Conservation (phyloP, 1,140 invertebrate genomes). For the silkworm (Bombyx mori) region DNA sequence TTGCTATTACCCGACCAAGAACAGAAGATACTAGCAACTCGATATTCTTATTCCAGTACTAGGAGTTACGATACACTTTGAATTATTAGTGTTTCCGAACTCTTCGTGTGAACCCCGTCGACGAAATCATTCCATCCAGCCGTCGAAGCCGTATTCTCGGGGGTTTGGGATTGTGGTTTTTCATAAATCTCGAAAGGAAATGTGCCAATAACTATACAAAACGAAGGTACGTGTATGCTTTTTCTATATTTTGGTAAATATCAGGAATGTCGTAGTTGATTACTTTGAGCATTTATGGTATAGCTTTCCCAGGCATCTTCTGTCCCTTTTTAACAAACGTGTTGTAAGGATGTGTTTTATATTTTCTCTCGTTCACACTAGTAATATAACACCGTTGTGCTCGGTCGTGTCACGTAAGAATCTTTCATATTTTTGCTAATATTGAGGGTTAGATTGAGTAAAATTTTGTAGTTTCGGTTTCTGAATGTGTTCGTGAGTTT, state of each 20-base stretch:
- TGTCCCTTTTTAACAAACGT: slow-evolving; percentile 54
- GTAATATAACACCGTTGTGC: slow-evolving; percentile 71
- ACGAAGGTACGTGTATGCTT: slow-evolving; percentile 53
- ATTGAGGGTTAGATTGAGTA: slow-evolving; percentile 40
- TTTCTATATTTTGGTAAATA: slow-evolving; percentile 24
- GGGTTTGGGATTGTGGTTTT: slow-evolving; percentile 67
- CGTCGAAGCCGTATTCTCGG: slow-evolving; percentile 67
- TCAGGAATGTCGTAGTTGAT: slow-evolving; percentile 38
- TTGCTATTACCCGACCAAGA: slow-evolving; percentile 51
- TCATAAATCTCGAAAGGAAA: slow-evolving; percentile 57
- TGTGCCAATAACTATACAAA: slow-evolving; percentile 64
- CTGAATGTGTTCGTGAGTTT: slow-evolving; percentile 23
- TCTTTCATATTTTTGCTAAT: slow-evolving; percentile 63
- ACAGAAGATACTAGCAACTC: slow-evolving; percentile 16
- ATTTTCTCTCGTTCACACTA: slow-evolving; percentile 59
- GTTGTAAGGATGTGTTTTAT: slow-evolving; percentile 50
- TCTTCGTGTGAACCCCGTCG: slow-evolving; percentile 68
- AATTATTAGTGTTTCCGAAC: slow-evolving; percentile 40
- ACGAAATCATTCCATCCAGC: slow-evolving; percentile 70
- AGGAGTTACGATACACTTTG: slow-evolving; percentile 26
- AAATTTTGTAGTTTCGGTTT: slow-evolving; percentile 26
- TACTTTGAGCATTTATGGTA: slow-evolving; percentile 66
- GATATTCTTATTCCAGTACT: background rate
- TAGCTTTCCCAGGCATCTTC: slow-evolving; percentile 66
- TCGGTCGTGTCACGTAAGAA: slow-evolving; percentile 70